Evolutionary conservation across 2,113 vertebrate genomes (phyloP).

Genomic region (Zosterops hypoxanthus): DNA sequence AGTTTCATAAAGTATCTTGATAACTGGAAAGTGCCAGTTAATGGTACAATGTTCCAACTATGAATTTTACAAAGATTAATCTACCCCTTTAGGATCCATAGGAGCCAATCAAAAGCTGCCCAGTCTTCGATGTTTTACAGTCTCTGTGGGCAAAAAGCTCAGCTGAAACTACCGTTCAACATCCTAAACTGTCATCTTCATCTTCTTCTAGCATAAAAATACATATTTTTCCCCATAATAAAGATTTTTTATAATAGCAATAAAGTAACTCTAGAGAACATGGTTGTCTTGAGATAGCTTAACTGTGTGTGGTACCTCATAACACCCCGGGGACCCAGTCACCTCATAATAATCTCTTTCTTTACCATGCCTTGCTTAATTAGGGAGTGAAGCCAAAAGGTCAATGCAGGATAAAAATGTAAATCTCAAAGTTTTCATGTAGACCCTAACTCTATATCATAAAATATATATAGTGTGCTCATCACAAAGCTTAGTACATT

Average conservation of each 20-base stretch:
- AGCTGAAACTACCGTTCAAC: slow-evolving; percentile 77
- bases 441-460: slow-evolving; percentile 71
- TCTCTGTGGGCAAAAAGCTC: slow-evolving; percentile 77
- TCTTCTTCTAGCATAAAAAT: slow-evolving; percentile 84
- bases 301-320: slow-evolving; percentile 79
- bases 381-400: slow-evolving; percentile 81
- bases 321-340: slow-evolving; percentile 73
- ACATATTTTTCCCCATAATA: slow-evolving; percentile 84
- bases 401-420: slow-evolving; percentile 77
- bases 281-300: slow-evolving; percentile 84
- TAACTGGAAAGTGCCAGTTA: slow-evolving; percentile 82
- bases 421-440: slow-evolving; percentile 79
- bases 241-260: slow-evolving; percentile 86
- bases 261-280: slow-evolving; percentile 83
- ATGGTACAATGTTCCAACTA: slow-evolving; percentile 79
- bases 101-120: slow-evolving; percentile 70
- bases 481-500: neutral
- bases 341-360: slow-evolving; percentile 76
- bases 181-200: slow-evolving; percentile 81
- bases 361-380: slow-evolving; percentile 78
- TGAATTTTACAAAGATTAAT: slow-evolving; percentile 85
- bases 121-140: slow-evolving; percentile 78
- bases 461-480: slow-evolving; percentile 59
- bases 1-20: slow-evolving; percentile 83
- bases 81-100: slow-evolving; percentile 78